Conservation (phyloP, 2,888 invertebrate species). For the Lutraria lutraria region DNA sequence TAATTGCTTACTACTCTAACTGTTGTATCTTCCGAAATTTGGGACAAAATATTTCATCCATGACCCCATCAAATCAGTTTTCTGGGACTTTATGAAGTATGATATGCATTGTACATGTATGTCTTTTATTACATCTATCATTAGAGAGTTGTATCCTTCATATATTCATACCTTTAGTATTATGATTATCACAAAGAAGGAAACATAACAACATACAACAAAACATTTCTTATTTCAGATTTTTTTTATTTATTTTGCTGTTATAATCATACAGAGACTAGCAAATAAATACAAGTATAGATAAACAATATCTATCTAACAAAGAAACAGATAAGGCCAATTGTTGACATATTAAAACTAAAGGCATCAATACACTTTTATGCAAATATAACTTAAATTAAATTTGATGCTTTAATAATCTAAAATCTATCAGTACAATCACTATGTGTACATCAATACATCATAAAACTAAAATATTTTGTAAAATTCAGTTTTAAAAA, state of each 20-base stretch:
- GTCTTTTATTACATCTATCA: too few species aligned
- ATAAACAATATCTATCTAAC: constrained; percentile 44
- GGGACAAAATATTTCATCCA: too few species aligned
- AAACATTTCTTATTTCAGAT: not conserved
- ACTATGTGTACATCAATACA: not conserved
- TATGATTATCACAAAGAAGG: too few species aligned
- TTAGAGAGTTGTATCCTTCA: too few species aligned
- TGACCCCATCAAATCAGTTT: too few species aligned
- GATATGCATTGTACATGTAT: too few species aligned
- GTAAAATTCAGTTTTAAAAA: constrained; percentile 17
- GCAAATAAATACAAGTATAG: constrained; percentile 50
- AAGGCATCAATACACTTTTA: constrained; percentile 24
- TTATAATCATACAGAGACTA: constrained; percentile 44
- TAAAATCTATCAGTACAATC: not conserved
- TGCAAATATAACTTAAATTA: not conserved
- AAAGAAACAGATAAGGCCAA: constrained; percentile 33
- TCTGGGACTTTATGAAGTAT: too few species aligned
- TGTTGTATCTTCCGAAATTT: too few species aligned
- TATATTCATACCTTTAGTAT: too few species aligned
- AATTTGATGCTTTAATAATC: not conserved
- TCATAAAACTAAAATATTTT: constrained; percentile 3
- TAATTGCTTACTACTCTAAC: too few species aligned
- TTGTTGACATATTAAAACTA: constrained; percentile 18
- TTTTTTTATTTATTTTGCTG: constrained; percentile 42
- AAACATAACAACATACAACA: not conserved